Evolutionary conservation across 2,888 invertebrate species (phyloP), one percentile per base, ranked within the genome.

Genomic region (Odontocerum albicorne): DNA sequence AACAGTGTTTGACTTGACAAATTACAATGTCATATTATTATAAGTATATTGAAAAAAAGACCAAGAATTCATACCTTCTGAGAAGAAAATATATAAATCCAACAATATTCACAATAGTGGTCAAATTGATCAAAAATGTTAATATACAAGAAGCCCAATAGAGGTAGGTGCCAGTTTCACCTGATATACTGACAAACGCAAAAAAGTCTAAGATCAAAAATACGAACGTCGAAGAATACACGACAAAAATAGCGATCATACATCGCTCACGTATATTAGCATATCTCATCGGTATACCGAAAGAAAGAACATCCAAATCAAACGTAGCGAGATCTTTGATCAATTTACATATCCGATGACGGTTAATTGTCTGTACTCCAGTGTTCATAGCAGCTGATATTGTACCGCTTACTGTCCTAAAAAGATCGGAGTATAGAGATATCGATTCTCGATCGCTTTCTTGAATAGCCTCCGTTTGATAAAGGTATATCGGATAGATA

Each of bases 131-230:
- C 19, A 52, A 17, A 15, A 45, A 31, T 2, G 16, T 15, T n/a
- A 43, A 43, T 19, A 55, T 43, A 31, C 44, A 49, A 2, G 32
- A 32, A 4, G 6, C 8, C 59, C 59, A 59, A 27, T 59, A 52
- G 6, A 42, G 7, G 15, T 17, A 31, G 6, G 19, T 43, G 15
- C 45, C 10, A 1, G 38, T n/a, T 21, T 35, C 36, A 4, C 0
- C 10, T n/a, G 7, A 12, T 10, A n/a, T 13, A 2, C 7, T 4
- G 21, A 22, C 15, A 32, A 57, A 57, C 22, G 40, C 20, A 7
- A 39, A 4, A 22, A 45, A 53, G 45, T 57, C 53, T 2, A 17
- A 10, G 8, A n/a, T 8, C 3, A 44, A 4, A 10, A 49, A n/a
- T 2, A 12, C 13, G 22, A 40, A 6, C 6, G 54, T 1, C 1